Base-by-base conservation (phyloP, 2,113 vertebrate species). In the Pteruthius melanotis region DNA sequence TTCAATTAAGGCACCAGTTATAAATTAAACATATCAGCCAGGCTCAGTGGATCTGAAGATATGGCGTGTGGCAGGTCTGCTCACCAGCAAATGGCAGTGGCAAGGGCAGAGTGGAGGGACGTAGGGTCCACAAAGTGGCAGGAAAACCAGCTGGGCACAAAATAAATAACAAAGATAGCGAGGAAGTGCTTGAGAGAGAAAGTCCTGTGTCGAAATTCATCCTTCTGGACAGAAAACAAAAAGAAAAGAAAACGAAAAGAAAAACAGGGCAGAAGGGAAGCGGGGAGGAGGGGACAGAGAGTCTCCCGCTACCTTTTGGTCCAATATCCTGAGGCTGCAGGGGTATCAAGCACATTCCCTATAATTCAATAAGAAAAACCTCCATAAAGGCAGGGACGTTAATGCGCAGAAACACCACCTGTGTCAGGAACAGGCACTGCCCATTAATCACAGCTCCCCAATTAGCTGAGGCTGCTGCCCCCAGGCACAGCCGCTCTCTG, bases 381-480 rank as follows among this genome's bases (percentile, higher is more conserved):
- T 97, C 97, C 97, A 97, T 97, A 98, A 98, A 98, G 97, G 97
- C 95, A 89, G 88, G 71, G 96, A 95, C 98, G 97, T 96, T 97
- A 95, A 94, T 95, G 94, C n/a, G 83, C 91, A 94, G 95, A 96
- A 96, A 93, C 96, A 95, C 86, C 98, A 98, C 98, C 98, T 98
- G 98, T 98, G 98, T 98, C 97, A 89, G 93, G 90, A 95, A 95
- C 96, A 98, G 97, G 97, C 98, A 95, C 97, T 95, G 77, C 97
- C 98, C 98, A 98, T 99, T 98, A 97, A 99, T 99, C 99, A 99
- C 93, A 97, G 98, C 98, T 97, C 98, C 97, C 98, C 98, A 98
- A 99, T 99, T 98, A 98, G 94, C 97, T 40, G 56, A 92, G 71
- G 89, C 95, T 52, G 95, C 97, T 91, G 97, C 98, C 98, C 96